phyloP scores from a whole-genome alignment of 2,113 vertebrate genomes.

The Rhea pennata region DNA sequence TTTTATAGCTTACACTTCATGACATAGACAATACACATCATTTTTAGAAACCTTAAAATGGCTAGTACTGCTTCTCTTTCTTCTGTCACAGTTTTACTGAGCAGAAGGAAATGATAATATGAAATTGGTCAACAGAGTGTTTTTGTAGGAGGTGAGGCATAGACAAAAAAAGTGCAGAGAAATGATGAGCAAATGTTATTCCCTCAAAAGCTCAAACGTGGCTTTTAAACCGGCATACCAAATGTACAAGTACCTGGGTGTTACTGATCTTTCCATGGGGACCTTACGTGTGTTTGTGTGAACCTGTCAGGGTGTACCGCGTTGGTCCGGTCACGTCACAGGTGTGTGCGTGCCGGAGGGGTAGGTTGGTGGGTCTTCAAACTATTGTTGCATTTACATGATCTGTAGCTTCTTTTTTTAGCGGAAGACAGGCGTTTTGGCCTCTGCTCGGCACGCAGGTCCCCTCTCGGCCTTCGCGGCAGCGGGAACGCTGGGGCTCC shows the following conservation, averaged over 20 bases:
- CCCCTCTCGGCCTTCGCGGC: rapidly evolving
- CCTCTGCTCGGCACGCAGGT: background rate
- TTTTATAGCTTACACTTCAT: background rate
- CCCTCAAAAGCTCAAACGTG: background rate
- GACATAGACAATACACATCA: background rate
- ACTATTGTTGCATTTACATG: background rate
- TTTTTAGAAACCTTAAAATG: background rate
- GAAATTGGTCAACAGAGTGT: background rate
- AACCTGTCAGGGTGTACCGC: background rate
- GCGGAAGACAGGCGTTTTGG: background rate
- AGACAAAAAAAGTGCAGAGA: background rate
- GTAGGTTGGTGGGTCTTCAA: background rate
- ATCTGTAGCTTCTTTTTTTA: background rate
- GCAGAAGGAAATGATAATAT: background rate
- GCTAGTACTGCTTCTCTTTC: background rate
- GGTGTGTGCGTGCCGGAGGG: background rate
- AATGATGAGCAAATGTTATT: background rate
- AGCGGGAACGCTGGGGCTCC: background rate
- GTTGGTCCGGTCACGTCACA: background rate
- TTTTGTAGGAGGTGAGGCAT: background rate
- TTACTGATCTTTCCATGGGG: background rate
- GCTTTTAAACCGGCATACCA: background rate
- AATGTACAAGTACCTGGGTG: background rate
- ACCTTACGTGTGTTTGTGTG: background rate
- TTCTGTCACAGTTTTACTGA: background rate